Base-by-base conservation (phyloP, 1,140 invertebrate genomes). In the Nymphalis io region DNA sequence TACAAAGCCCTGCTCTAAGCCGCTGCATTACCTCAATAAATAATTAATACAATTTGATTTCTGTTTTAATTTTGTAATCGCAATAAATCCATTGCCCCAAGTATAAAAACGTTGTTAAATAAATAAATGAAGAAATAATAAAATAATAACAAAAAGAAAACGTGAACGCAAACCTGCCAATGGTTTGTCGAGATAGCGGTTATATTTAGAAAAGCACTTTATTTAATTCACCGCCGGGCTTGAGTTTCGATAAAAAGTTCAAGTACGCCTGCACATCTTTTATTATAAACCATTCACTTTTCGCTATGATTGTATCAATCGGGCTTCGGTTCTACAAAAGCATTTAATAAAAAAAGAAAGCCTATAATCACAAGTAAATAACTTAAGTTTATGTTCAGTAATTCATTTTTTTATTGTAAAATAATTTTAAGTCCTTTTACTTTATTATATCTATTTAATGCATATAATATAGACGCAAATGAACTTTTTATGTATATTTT, bases 121-220 rank as follows among this genome's bases (percentile, higher is more conserved):
- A 84, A 87, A 16, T 16, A 16, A 84, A 80, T 73, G 63, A 71
- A 78, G 64, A 80, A 85, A 84, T 33, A 75, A 55, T 73, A 64
- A 84, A 74, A 72, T 70, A 75, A 55, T 73, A 64, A 81, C 64
- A 82, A 85, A 85, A 84, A 82, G 77, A 72, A 70, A 60, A 79
- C 77, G 86, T 70, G 79, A 76, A 76, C 83, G 79, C 79, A 82
- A 87, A 88, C 85, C 88, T 89, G 89, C 87, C 89, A 89, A 89
- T 89, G 82, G 74, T 79, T 79, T 81, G 84, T 88, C 83, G 74
- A 88, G 89, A 91, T 91, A 91, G 74, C 78, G 83, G 84, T 88
- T 91, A 91, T 89, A 91, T 91, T 85, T 91, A 91, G 87, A 89
- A 89, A 66, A 88, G 80, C 85, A 89, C 87, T 90, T 90, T 90